Evolutionary conservation across 1,140 invertebrate genomes (phyloP), one percentile per base, ranked within the genome.

Genomic region (Acromyrmex echinatior): DNA sequence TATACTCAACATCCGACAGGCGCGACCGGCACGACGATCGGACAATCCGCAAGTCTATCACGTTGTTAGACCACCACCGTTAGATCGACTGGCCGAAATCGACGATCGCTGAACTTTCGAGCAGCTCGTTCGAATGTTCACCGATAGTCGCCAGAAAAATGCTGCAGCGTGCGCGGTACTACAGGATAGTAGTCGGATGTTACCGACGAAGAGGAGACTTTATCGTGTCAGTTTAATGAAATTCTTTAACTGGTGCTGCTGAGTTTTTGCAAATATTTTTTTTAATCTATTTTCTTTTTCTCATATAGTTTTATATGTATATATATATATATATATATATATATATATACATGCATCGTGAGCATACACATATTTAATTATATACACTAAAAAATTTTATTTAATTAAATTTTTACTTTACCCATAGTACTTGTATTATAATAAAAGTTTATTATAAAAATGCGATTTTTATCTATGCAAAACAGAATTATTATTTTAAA

Each of bases 1-100:
- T 93, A 91, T 86, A 90, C 86, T 90, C 82, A 70, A 84, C 91
- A 85, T 92, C 88, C 87, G 82, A 58, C n/a, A 62, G 74, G 79
- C 78, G 68, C 76, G 66, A 82, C 84, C 51, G 77, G 53, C 60
- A 68, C 66, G 62, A 31, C 39, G 49, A 18, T 65, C 45, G 70
- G 56, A 76, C 80, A 76, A 79, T 90, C 58, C 62, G 63, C 63
- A 56, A 74, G 53, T 68, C 70, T 86, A 87, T 87, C 86, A 71
- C 21, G 7, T 12, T 58, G 31, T 53, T 68, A 39, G 58, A 76
- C 21, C 73, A 65, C 21, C 31, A 25, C 56, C 35, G 65, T 68
- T 68, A 68, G 80, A 82, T 74, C 68, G 56, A 25, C n/a, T 4
- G 45, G 3, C n/a, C 9, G 56, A 84, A 84, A 84, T 84, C 70